Conservation (phyloP, 2,888 invertebrate species). For the Acleris literana region DNA sequence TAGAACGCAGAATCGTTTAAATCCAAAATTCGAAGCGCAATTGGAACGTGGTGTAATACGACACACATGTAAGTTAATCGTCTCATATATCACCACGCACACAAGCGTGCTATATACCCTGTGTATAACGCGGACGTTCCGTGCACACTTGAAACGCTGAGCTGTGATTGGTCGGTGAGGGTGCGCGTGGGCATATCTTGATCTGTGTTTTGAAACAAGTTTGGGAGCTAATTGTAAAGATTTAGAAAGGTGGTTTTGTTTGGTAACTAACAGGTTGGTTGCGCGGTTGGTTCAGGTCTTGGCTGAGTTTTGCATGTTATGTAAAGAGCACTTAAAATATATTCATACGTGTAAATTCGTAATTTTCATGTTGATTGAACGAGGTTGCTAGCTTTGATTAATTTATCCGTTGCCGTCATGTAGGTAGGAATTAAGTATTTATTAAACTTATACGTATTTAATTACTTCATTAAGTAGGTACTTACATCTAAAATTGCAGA, state of each 20-base stretch:
- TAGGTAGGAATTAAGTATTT: no score
- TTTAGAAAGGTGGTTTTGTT: conserved; percentile 79
- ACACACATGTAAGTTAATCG: conserved; percentile 46
- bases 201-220: conserved; percentile 71
- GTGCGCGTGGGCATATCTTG: conserved; percentile 66
- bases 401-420: no score
- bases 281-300: conserved; percentile 44
- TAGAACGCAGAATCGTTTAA: conserved; percentile 50
- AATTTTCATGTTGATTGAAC: no score
- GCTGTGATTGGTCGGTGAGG: conserved; percentile 51
- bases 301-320: conserved; percentile 49
- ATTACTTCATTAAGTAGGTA: no score
- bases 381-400: no score
- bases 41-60: conserved; percentile 45
- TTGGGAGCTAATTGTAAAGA: conserved; percentile 72
- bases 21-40: conserved; percentile 19
- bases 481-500: no score
- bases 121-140: conserved; percentile 40
- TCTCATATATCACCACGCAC: conserved; percentile 55
- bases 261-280: conserved; percentile 58
- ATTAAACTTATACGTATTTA: no score
- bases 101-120: conserved; percentile 33
- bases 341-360: no score
- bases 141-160: conserved; percentile 47
- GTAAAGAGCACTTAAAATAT: conserved; percentile 38